A percentile compares a stretch with the other conserved stretches of the same genome.
phyloP scores from a whole-genome alignment of 1,140 invertebrate genomes.

The Halictus rubicundus region DNA sequence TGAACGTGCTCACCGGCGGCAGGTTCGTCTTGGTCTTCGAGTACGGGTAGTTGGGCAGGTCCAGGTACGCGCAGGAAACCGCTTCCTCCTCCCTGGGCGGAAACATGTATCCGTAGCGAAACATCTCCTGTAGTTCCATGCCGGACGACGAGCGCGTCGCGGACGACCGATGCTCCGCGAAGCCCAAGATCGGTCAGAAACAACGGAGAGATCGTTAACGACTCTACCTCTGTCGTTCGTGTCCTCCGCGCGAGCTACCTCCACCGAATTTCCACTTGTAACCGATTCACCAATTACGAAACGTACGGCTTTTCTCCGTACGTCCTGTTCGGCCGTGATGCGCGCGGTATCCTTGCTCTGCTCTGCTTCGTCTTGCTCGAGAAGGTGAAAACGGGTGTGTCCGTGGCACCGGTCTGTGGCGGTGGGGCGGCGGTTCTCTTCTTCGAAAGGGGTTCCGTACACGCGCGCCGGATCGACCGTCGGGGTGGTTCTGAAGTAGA shows the following conservation, averaged over 20 bases:
- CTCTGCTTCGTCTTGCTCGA: too few relatives aligned
- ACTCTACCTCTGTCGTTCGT: too few relatives aligned
- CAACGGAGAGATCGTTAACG: too few relatives aligned
- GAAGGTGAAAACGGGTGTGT: too few relatives aligned
- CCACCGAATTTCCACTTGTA: slow-evolving; percentile 51
- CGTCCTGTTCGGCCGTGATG: too few relatives aligned
- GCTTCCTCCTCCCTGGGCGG: slow-evolving; percentile 71
- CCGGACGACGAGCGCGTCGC: neutral
- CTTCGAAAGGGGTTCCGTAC: neutral
- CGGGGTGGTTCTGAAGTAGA: slow-evolving; percentile 72
- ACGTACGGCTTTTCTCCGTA: neutral
- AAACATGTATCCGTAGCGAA: slow-evolving; percentile 78
- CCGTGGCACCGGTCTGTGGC: too few relatives aligned
- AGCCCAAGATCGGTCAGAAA: too few relatives aligned
- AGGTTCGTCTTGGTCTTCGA: slow-evolving; percentile 61
- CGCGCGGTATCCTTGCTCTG: too few relatives aligned
- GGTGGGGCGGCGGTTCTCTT: neutral
- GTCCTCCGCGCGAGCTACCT: neutral
- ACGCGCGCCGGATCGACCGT: slow-evolving; percentile 55
- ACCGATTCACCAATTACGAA: slow-evolving; percentile 9
- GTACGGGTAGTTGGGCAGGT: slow-evolving; percentile 71
- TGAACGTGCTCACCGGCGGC: slow-evolving; percentile 73
- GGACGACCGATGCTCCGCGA: too few relatives aligned
- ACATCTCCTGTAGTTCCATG: slow-evolving; percentile 78
- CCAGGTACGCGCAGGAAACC: slow-evolving; percentile 65